phyloP scores from a whole-genome alignment of 1,140 invertebrate species.

The Monochamus saltuarius region DNA sequence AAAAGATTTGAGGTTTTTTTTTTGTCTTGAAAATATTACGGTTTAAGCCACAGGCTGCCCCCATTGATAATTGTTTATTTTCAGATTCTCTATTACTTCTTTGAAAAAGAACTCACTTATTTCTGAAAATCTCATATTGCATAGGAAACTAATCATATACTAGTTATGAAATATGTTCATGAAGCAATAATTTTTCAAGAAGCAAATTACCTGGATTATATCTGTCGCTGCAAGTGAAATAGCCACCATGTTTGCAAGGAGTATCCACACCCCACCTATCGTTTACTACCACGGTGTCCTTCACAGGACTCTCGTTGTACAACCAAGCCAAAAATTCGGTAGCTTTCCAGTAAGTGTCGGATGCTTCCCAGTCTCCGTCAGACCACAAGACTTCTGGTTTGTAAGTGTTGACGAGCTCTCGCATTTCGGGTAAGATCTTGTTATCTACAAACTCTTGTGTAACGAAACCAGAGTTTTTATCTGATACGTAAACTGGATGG shows the following conservation, averaged over 20 bases:
- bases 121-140: no score
- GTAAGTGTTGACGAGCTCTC: constrained; percentile 75
- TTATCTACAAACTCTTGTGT: constrained; percentile 66
- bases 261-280: constrained; percentile 81
- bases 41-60: no score
- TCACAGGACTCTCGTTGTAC: constrained; percentile 93
- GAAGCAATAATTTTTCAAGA: not conserved
- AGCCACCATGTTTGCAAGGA: constrained; percentile 85
- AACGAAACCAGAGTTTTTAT: constrained; percentile 68
- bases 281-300: constrained; percentile 84
- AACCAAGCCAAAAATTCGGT: constrained; percentile 87
- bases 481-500: constrained; percentile 79
- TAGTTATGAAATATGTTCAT: no score
- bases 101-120: no score
- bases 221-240: constrained; percentile 79
- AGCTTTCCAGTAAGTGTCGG: constrained; percentile 79
- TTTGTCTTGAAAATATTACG: no score
- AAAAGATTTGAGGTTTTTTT: no score
- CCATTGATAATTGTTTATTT: no score
- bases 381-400: constrained; percentile 91
- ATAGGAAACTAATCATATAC: no score
- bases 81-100: no score
- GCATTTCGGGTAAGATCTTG: constrained; percentile 72
- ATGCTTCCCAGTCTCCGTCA: constrained; percentile 87
- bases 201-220: constrained; percentile 75